A percentile compares a stretch with the other conserved stretches of the same genome.
phyloP scores from a whole-genome alignment of 2,113 vertebrate genomes.

The Rutilus rutilus region DNA sequence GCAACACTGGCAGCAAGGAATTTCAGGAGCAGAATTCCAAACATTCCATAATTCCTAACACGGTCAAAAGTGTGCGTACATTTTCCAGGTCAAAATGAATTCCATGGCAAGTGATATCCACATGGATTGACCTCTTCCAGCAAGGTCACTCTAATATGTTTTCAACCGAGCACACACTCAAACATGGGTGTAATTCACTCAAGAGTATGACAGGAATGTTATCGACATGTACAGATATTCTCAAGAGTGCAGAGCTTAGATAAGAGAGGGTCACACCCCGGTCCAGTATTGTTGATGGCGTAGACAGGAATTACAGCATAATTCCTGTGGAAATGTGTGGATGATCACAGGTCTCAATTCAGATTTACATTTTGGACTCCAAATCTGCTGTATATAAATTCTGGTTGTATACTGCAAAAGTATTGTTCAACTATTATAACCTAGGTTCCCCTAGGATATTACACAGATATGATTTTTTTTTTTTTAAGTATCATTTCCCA shows the following conservation, averaged over 20 bases:
- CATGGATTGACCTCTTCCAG: neutral
- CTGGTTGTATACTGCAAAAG: neutral
- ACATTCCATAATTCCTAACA: neutral
- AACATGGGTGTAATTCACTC: conserved; percentile 41
- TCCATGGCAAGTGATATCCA: neutral
- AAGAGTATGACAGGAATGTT: conserved; percentile 66
- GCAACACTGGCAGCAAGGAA: neutral
- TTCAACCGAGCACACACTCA: conserved; percentile 34
- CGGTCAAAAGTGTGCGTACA: neutral
- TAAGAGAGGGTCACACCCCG: conserved; percentile 57
- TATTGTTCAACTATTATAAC: neutral
- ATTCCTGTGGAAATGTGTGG: conserved; percentile 29
- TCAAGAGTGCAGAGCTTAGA: conserved; percentile 55
- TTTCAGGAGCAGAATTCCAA: conserved; percentile 13
- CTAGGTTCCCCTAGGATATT: neutral
- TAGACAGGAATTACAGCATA: conserved; percentile 34
- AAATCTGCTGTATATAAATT: neutral
- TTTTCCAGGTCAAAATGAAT: conserved; percentile 7
- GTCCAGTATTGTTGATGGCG: conserved; percentile 48
- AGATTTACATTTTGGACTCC: neutral
- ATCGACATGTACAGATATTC: conserved; percentile 56
- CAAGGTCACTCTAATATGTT: neutral
- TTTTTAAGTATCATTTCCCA: neutral
- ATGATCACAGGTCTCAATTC: neutral
- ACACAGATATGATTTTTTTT: neutral